Evolutionary conservation across 2,797 vertebrate genomes (phyloP), one percentile per base, ranked within the genome.

Genomic region (Orientallactaga sibirica): DNA sequence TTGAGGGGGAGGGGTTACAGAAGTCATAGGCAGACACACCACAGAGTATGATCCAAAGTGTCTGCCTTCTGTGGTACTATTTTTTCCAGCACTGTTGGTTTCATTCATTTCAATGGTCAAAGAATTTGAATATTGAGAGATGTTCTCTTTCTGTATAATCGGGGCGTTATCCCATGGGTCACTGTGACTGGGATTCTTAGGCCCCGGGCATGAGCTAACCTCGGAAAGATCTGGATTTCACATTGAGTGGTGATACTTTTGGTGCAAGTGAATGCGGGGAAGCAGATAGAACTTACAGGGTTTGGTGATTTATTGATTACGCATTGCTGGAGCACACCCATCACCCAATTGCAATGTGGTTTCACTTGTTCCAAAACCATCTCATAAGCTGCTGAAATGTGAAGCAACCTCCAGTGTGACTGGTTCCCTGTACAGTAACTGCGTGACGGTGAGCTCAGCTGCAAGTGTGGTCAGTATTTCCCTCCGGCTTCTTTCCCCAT

Each of bases 391-490:
- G 88, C 64, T 27, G 88, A 96, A 91, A 73, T 20, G 52, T 61
- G 80, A 87, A 66, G 11, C 71, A 74, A 82, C 41, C 88, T 24
- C 89, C 48, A 27, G 86, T 80, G 84, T 96, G 92, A 92, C 78
- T 92, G 66, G 93, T 94, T 94, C 90, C 91, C 64, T 73, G 24
- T 48, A 70, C 37, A 90, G 24, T 78, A 43, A 86, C 67, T 84
- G 89, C 62, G 64, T 83, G n/a, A 52, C 82, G 12, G 19, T 19
- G 85, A 55, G 80, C 75, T 94, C 81, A 37, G 15, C 18, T 37
- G 76, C 74, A 95, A 88, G 90, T 94, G 82, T 81, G 64, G 86
- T 94, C 93, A 87, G 73, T 90, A 95, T 95, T 96, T 92, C 66
- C 75, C 52, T 80, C 22, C 83, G 87, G 85, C 62, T 91, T 96